phyloP scores from a whole-genome alignment of 2,888 invertebrate genomes.

The Pocota personata region DNA sequence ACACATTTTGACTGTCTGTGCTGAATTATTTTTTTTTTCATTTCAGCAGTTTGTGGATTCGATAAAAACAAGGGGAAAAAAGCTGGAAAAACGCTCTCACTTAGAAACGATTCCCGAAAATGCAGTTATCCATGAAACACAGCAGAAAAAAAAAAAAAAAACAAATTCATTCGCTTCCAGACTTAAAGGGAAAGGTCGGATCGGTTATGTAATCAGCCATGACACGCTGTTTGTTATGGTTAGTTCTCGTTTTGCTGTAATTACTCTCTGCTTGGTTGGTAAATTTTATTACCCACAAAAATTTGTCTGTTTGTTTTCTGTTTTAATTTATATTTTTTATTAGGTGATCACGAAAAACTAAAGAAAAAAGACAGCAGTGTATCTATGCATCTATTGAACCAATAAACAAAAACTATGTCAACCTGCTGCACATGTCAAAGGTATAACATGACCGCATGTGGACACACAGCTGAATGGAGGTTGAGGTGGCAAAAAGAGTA shows the following conservation, averaged over 20 bases:
- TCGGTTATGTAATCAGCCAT: slow-evolving; percentile 62
- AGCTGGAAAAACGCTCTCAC: slow-evolving; percentile 16
- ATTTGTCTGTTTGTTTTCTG: not conserved
- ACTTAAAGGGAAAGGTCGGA: slow-evolving; percentile 13
- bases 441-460: slow-evolving; percentile 39
- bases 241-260: slow-evolving; percentile 18
- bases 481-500: slow-evolving; percentile 4
- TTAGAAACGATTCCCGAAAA: slow-evolving; percentile 43
- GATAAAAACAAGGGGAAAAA: not conserved
- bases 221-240: slow-evolving; percentile 30
- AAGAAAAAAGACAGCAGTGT: not conserved
- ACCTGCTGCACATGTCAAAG: slow-evolving; percentile 57
- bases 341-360: not conserved
- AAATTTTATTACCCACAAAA: slow-evolving; percentile 31
- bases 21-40: not conserved
- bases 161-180: not conserved
- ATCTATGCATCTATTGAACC: slow-evolving; percentile 25
- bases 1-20: not conserved
- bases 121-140: slow-evolving; percentile 50
- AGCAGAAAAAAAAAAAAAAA: not conserved
- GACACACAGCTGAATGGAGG: slow-evolving; percentile 6
- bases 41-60: not conserved
- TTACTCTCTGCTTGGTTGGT: slow-evolving; percentile 6
- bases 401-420: slow-evolving; percentile 21
- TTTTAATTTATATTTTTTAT: not conserved